These are phyloP conservation scores for Taenioides sp. DNA, from an alignment of 2,797 vertebrate genomes.

Conservation along the genomic window DNA sequence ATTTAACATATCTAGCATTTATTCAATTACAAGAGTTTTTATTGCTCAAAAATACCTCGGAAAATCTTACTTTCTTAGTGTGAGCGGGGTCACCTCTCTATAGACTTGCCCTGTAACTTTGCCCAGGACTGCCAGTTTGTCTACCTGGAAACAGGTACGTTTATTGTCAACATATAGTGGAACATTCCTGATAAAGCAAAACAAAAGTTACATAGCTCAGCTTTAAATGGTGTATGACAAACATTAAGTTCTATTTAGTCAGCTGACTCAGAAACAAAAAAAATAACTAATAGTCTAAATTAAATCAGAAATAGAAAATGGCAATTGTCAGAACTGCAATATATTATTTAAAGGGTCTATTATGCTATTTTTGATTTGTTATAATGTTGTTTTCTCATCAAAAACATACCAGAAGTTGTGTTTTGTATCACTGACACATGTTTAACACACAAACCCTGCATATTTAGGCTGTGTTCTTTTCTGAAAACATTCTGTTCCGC, in stretches of 20 bases:
- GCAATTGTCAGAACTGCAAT: neutral
- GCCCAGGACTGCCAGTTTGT: neutral
- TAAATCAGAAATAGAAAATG: neutral
- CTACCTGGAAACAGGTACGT: neutral
- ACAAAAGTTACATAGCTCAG: too few species aligned
- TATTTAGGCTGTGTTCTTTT: too few species aligned
- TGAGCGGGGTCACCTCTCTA: neutral
- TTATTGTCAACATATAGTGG: neutral
- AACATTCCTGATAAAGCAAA: neutral
- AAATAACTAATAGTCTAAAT: neutral
- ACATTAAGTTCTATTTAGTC: neutral
- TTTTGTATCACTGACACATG: too few species aligned
- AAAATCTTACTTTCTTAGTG: neutral
- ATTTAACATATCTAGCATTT: too few species aligned
- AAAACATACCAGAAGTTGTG: too few species aligned
- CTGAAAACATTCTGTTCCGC: too few species aligned
- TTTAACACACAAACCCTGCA: too few species aligned
- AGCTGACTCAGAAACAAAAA: neutral
- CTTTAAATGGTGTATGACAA: too few species aligned
- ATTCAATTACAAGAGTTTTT: too few species aligned
- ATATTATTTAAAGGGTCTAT: neutral
- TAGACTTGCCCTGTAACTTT: neutral
- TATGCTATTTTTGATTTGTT: neutral
- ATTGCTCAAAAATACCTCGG: too few species aligned
- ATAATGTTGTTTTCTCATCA: too few species aligned